phyloP scores from a whole-genome alignment of 2,797 vertebrate species.

The Rhinella marina region DNA sequence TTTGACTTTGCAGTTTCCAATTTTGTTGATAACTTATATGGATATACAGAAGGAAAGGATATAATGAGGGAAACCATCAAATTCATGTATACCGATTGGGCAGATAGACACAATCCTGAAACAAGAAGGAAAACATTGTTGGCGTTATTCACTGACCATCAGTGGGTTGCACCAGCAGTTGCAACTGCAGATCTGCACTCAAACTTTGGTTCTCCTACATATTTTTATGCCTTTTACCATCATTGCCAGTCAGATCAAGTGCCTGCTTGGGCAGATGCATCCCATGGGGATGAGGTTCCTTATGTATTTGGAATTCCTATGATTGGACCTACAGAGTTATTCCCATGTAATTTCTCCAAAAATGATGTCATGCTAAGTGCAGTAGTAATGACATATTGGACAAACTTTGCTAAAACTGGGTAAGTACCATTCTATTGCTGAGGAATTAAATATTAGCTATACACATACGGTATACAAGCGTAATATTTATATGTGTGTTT shows the following conservation, averaged over 20 bases:
- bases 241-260: constrained; percentile 99
- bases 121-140: constrained; percentile 94
- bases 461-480: too few relatives aligned
- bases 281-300: constrained; percentile 97
- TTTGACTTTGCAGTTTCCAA: constrained; percentile 99
- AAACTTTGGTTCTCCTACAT: constrained; percentile 97
- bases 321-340: constrained; percentile 97
- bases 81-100: constrained; percentile 99
- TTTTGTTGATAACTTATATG: constrained; percentile 97
- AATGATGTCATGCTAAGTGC: constrained; percentile 99
- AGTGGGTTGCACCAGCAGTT: constrained; percentile 97
- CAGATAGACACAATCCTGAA: constrained; percentile 95
- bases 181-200: constrained; percentile 98
- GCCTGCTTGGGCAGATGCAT: constrained; percentile 96
- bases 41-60: constrained; percentile 98
- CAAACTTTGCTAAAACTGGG: constrained; percentile 99
- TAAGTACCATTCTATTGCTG: constrained; percentile 70
- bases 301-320: constrained; percentile 97
- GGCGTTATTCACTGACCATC: constrained; percentile 97
- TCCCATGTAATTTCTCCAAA: constrained; percentile 99
- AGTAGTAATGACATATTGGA: constrained; percentile 99
- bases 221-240: constrained; percentile 99
- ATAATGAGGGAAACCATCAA: constrained; percentile 98
- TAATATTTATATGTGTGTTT: too few relatives aligned
- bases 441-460: not conserved